phyloP scores from a whole-genome alignment of 2,888 invertebrate genomes.

The Dermolepida albohirtum region DNA sequence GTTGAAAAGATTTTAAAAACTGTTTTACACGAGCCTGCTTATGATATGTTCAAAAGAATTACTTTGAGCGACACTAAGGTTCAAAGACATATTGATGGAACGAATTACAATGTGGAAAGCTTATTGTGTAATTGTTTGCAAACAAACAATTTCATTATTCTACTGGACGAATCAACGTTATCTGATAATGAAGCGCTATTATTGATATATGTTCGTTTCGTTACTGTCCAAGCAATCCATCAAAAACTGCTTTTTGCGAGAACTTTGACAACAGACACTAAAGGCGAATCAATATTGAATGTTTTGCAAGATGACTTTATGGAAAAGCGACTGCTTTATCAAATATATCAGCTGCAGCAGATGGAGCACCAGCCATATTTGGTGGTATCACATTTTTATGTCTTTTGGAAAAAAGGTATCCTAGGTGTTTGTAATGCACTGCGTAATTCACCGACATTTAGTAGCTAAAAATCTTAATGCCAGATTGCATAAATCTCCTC shows the following conservation, averaged over 20 bases:
- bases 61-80: conserved; percentile 55
- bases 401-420: conserved; percentile 54
- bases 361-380: conserved; percentile 15
- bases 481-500: conserved; percentile 45
- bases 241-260: conserved; percentile 27
- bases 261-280: too few species aligned
- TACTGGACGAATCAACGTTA: conserved; percentile 56
- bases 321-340: too few species aligned
- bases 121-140: conserved; percentile 54
- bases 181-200: conserved; percentile 48
- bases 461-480: conserved; percentile 46
- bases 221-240: conserved; percentile 22
- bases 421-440: conserved; percentile 50
- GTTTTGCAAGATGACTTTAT: too few species aligned
- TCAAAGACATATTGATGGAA: conserved; percentile 58
- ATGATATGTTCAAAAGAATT: conserved; percentile 55
- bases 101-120: conserved; percentile 55
- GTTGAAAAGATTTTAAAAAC: conserved; percentile 53
- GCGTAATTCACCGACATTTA: conserved; percentile 51
- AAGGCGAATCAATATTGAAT: too few species aligned
- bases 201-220: conserved; percentile 53
- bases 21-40: conserved; percentile 56
- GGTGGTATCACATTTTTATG: conserved; percentile 51
- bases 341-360: too few species aligned
- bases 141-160: conserved; percentile 57